phyloP scores from a whole-genome alignment of 2,888 invertebrate species.

The Oxyteleia sp. region DNA sequence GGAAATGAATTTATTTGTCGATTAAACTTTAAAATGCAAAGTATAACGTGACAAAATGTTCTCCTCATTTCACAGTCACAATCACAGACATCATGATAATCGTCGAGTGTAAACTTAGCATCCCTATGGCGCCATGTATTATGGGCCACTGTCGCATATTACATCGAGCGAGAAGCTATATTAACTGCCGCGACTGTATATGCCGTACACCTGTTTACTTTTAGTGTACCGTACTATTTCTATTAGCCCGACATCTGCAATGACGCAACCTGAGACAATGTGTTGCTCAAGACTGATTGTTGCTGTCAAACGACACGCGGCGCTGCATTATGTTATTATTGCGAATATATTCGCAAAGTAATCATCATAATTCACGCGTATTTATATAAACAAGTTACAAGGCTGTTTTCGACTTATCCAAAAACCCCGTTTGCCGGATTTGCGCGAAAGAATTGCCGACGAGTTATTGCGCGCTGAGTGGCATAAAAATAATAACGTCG shows the following conservation, averaged over 20 bases:
- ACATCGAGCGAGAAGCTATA: constrained; percentile 74
- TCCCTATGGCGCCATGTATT: constrained; percentile 68
- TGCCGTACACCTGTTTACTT: constrained; percentile 79
- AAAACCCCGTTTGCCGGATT: not conserved
- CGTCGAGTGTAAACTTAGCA: constrained; percentile 65
- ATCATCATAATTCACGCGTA: constrained; percentile 38
- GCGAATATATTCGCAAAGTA: constrained; percentile 9
- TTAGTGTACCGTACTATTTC: constrained; percentile 78
- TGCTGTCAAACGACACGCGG: constrained; percentile 42
- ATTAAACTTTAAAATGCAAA: constrained; percentile 15
- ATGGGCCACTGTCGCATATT: constrained; percentile 74
- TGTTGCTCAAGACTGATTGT: constrained; percentile 54
- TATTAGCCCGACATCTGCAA: constrained; percentile 73
- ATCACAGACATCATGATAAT: constrained; percentile 58
- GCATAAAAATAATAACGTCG: constrained; percentile 41
- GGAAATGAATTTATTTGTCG: constrained; percentile 15
- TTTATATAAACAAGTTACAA: constrained; percentile 48
- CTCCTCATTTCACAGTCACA: constrained; percentile 36
- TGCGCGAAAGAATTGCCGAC: not conserved
- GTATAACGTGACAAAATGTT: constrained; percentile 31
- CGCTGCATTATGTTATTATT: constrained; percentile 47
- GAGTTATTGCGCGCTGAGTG: constrained; percentile 4
- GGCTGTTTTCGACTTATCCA: constrained; percentile 1
- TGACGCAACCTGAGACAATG: constrained; percentile 61
- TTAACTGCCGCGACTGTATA: constrained; percentile 71